Base-by-base conservation (phyloP, 2,797 vertebrate genomes). In the Notolabrus celidotus region DNA sequence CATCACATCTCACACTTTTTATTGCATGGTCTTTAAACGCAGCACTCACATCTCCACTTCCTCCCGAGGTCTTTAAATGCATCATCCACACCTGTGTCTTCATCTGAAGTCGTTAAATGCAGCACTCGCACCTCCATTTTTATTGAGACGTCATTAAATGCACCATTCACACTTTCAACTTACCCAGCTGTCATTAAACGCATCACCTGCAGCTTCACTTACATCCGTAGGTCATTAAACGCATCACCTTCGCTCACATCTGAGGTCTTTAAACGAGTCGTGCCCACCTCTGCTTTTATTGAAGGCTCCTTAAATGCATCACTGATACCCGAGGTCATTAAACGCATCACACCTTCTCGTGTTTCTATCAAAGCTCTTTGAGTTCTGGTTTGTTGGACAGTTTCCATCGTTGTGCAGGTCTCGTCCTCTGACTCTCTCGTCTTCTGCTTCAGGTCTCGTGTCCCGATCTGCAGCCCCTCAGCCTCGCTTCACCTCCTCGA, bases 391-490 rank as follows among this genome's bases (percentile, higher is more conserved):
- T 36, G 34, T 36, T 36, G 1, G 11, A 12, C 34, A 36, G 34
- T 38, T 4, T 38, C 38, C 4, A 12, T 15, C 12, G 36, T 34
- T 3, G 34, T 14, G 15, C 11, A 15, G 15, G 5, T 15, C 36
- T 38, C 36, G 42, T 42, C 17, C 15, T 43, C 42, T 10, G 42
- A 20, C 20, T 22, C 15, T 16, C 43, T 22, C 11, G 6, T 16
- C 23, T 25, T 6, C 12, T 16, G 7, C n/a, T 79, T 20, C 80
- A 87, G 88, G 83, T 14, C 19, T 82, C 41, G 16, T 55, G 39
- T 84, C 67, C 7, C 36, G 34, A 45, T 73, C 84, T 36, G 59
- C 16, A 60, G 1, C 38, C n/a, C 57, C 79, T 3, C 47, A 47
- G 50, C 27, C 12, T 17, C 6, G 31, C 17, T 14, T 12, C 2